phyloP scores from a whole-genome alignment of 2,797 vertebrate genomes.

The Sphaeramia orbicularis region DNA sequence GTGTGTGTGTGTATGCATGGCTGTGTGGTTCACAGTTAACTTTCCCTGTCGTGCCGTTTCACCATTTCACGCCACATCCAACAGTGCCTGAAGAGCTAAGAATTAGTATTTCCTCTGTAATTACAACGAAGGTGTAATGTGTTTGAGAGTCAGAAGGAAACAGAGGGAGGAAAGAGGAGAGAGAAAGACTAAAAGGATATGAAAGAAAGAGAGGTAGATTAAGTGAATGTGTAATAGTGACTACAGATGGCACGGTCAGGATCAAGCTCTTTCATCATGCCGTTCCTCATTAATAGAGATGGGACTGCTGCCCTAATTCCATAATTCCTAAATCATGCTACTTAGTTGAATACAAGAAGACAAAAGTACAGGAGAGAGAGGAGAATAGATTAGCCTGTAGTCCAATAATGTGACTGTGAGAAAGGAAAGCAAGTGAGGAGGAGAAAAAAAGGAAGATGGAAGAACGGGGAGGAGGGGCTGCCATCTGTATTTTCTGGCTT shows the following conservation, averaged over 20 bases:
- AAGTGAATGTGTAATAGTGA: conserved; percentile 71
- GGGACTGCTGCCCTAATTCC: conserved; percentile 82
- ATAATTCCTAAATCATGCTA: conserved; percentile 82
- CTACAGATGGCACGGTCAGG: conserved; percentile 79
- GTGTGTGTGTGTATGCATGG: conserved; percentile 38
- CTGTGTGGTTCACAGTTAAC: conserved; percentile 67
- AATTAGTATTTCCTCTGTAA: conserved; percentile 76
- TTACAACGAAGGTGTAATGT: conserved; percentile 61
- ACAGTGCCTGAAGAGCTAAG: conserved; percentile 72
- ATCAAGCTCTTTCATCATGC: conserved; percentile 80
- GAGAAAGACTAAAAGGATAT: conserved; percentile 43
- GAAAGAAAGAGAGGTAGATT: conserved; percentile 52
- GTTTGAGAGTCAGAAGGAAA: conserved; percentile 16
- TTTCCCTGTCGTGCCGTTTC: conserved; percentile 66
- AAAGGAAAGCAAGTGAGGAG: conserved; percentile 47
- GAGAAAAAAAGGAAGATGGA: conserved; percentile 20
- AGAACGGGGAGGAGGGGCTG: conserved; percentile 42
- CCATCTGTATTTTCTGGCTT: conserved; percentile 76
- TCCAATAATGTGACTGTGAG: conserved; percentile 63
- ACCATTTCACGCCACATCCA: conserved; percentile 78
- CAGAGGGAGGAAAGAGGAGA: conserved; percentile 10
- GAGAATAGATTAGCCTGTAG: conserved; percentile 68
- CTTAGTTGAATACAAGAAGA: conserved; percentile 76
- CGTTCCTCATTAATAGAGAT: conserved; percentile 81
- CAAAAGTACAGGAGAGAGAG: conserved; percentile 65